These are phyloP conservation scores for Rostratula benghalensis DNA, from an alignment of 2,113 vertebrate genomes.

Conservation along the genomic window DNA sequence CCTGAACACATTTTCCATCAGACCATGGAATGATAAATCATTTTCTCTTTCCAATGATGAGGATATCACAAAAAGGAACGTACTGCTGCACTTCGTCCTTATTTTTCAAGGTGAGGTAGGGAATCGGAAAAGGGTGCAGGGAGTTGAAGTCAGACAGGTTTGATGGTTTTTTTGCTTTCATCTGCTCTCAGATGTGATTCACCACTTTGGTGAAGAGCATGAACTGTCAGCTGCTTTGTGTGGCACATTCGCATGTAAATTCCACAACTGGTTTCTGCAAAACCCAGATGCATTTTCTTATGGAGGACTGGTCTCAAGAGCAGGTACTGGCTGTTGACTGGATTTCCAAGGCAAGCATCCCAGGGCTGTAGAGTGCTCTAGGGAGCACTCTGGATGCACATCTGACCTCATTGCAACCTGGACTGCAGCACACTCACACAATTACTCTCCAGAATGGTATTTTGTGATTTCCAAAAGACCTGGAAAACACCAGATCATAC, in stretches of 20 bases:
- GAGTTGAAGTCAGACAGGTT: conserved; percentile 26
- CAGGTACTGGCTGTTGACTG: conserved; percentile 13
- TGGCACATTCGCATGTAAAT: background rate
- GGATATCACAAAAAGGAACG: conserved; percentile 47
- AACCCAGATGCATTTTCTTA: background rate
- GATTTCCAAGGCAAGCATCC: background rate
- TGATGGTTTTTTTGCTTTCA: conserved; percentile 54
- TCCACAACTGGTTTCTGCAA: background rate
- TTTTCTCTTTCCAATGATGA: conserved; percentile 58
- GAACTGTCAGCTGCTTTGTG: background rate
- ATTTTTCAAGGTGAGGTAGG: conserved; percentile 19
- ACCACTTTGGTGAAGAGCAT: background rate
- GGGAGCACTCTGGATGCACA: background rate
- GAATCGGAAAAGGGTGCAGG: background rate
- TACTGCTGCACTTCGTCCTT: conserved; percentile 38
- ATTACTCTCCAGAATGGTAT: background rate
- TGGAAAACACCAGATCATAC: background rate
- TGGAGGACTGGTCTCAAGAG: background rate
- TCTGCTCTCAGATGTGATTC: conserved; percentile 49
- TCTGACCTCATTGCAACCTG: background rate
- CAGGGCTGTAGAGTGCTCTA: background rate
- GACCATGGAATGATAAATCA: conserved; percentile 67
- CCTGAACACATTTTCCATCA: conserved; percentile 57
- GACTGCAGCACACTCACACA: background rate
- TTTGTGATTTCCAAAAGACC: background rate